A percentile compares a stretch with the other conserved stretches of the same genome.
Evolutionary conservation across 2,888 invertebrate species (phyloP).

Genomic region (Chymomyza fuscimana): DNA sequence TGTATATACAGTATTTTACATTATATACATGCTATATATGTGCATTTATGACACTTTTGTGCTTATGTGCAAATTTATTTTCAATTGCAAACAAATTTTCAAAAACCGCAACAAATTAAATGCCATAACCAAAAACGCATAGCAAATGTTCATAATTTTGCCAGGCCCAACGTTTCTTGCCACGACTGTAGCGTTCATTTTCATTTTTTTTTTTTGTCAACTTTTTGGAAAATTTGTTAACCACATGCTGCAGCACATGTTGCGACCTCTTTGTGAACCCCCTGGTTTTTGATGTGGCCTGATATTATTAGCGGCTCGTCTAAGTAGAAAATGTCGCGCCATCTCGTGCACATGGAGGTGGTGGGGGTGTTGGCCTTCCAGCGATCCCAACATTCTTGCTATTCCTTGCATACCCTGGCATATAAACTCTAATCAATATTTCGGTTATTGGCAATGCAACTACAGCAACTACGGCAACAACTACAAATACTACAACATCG

Average conservation of each 20-base stretch:
- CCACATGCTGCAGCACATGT: not conserved
- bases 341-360: not conserved
- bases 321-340: slow-evolving; percentile 6
- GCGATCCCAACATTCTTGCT: slow-evolving; percentile 1
- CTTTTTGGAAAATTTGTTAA: not conserved
- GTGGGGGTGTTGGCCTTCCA: not conserved
- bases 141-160: not conserved
- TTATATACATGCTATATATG: slow-evolving; percentile 14
- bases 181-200: not conserved
- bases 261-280: not conserved
- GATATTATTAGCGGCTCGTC: slow-evolving; percentile 30
- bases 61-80: slow-evolving; percentile 17
- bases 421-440: slow-evolving; percentile 72
- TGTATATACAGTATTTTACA: not conserved
- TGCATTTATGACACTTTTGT: slow-evolving; percentile 20
- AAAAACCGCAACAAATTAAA: not conserved
- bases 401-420: slow-evolving; percentile 27
- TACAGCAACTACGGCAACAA: slow-evolving; percentile 26
- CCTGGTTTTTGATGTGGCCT: slow-evolving; percentile 19
- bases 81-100: not conserved
- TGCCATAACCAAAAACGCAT: not conserved
- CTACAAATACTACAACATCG: slow-evolving; percentile 19
- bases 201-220: not conserved
- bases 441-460: slow-evolving; percentile 68
- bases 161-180: not conserved